phyloP scores from a whole-genome alignment of 2,113 vertebrate genomes.

The Argyrosomus japonicus region DNA sequence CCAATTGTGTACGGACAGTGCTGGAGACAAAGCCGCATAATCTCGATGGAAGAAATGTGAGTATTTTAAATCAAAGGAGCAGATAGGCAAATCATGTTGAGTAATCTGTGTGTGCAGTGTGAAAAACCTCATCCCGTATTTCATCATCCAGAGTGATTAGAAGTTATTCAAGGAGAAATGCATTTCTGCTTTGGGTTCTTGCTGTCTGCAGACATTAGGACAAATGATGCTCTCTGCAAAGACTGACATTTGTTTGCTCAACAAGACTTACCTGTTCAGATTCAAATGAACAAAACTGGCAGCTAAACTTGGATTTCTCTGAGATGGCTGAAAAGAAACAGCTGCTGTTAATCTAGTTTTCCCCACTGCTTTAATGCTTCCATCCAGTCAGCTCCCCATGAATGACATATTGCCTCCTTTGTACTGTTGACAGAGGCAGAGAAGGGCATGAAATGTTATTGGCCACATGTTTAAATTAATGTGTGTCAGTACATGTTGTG shows the following conservation, averaged over 20 bases:
- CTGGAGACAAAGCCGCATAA: slow-evolving; percentile 98
- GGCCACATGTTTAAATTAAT: slow-evolving; percentile 2
- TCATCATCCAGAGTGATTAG: slow-evolving; percentile 26
- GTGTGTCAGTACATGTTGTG: slow-evolving; percentile 1
- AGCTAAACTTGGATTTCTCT: not conserved
- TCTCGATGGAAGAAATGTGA: slow-evolving; percentile 97
- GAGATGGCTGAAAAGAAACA: slow-evolving; percentile 6
- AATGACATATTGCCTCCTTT: slow-evolving; percentile 5
- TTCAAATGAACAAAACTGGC: slow-evolving; percentile 33
- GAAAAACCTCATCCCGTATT: slow-evolving; percentile 43
- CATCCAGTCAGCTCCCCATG: not conserved
- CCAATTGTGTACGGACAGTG: slow-evolving; percentile 98
- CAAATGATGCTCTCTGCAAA: not conserved
- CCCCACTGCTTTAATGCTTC: not conserved
- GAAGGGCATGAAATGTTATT: not conserved
- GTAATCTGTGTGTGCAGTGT: slow-evolving; percentile 34
- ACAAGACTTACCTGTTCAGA: slow-evolving; percentile 59
- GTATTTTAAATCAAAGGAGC: slow-evolving; percentile 75
- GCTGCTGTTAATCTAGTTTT: not conserved
- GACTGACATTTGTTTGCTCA: slow-evolving; percentile 26
- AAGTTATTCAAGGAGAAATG: slow-evolving; percentile 47
- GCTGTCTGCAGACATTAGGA: slow-evolving; percentile 31
- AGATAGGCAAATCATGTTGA: slow-evolving; percentile 42
- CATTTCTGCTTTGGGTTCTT: slow-evolving; percentile 25
- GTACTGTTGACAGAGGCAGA: not conserved